These are phyloP conservation scores for Phyllostomus discolor DNA, from an alignment of 2,113 vertebrate genomes.

Conservation along the genomic window DNA sequence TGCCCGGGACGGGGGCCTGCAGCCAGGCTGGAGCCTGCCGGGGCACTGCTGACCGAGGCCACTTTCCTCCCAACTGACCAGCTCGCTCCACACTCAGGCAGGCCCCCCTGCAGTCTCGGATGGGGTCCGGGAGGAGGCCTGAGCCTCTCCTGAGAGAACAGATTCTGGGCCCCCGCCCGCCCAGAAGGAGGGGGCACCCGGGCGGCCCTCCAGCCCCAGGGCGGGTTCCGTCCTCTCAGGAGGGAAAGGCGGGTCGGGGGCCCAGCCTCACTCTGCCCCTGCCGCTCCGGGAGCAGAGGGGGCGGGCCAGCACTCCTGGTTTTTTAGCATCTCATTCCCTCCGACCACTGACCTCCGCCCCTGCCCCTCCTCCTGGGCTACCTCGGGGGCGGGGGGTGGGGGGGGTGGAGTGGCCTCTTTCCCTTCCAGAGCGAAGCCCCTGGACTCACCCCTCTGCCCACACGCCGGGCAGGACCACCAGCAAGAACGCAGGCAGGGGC, in stretches of 20 bases:
- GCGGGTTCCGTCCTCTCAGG: neutral
- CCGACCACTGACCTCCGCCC: neutral
- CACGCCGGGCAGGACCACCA: conserved; percentile 85
- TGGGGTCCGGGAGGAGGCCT: neutral
- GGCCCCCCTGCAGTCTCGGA: neutral
- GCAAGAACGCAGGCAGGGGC: conserved; percentile 89
- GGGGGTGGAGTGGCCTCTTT: neutral
- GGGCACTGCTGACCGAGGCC: neutral
- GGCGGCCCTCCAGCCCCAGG: neutral
- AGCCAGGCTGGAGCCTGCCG: neutral
- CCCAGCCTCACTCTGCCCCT: neutral
- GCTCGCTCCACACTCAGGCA: neutral
- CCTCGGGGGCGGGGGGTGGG: neutral
- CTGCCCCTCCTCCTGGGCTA: neutral
- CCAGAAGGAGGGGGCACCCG: neutral
- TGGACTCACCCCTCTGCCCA: conserved; percentile 85
- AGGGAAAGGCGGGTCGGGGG: fast-evolving
- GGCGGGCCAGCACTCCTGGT: neutral
- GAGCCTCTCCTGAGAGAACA: neutral
- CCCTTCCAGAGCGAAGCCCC: neutral
- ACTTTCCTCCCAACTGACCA: neutral
- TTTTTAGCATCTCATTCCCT: neutral
- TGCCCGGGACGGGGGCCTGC: neutral
- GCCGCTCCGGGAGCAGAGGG: neutral
- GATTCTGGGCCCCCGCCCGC: neutral